These are phyloP conservation scores for Spodoptera exigua DNA, from an alignment of 2,888 invertebrate genomes.

Conservation along the genomic window DNA sequence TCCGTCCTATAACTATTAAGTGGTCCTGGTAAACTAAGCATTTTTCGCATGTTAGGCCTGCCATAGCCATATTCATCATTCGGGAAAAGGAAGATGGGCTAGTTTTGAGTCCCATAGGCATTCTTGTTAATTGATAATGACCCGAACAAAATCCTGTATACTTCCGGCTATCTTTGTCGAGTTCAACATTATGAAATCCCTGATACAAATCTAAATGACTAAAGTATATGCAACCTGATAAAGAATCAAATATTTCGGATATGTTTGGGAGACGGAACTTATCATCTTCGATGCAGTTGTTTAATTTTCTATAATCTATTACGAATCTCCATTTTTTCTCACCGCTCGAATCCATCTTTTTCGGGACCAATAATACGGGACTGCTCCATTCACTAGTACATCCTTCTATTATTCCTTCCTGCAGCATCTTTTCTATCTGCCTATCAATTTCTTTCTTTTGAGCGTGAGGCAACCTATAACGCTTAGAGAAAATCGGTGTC, in stretches of 20 bases:
- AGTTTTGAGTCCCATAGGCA: slow-evolving; percentile 44
- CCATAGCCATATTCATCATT: slow-evolving; percentile 41
- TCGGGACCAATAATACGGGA: slow-evolving; percentile 12
- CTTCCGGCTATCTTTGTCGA: slow-evolving; percentile 25
- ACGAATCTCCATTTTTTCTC: slow-evolving; percentile 13
- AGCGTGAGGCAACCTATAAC: slow-evolving; percentile 8
- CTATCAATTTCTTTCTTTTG: slow-evolving; percentile 11
- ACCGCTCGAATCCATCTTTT: slow-evolving; percentile 8
- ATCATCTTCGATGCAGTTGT: slow-evolving; percentile 6
- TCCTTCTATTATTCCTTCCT: slow-evolving; percentile 8
- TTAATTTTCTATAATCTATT: no score
- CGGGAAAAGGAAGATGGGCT: slow-evolving; percentile 39
- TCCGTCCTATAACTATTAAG: slow-evolving; percentile 1
- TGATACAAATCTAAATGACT: slow-evolving; percentile 30
- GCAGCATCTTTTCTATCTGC: slow-evolving; percentile 9
- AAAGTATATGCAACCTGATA: slow-evolving; percentile 27
- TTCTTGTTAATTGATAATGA: slow-evolving; percentile 41
- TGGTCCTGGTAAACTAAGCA: slow-evolving; percentile 4
- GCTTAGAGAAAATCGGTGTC: slow-evolving; percentile 8
- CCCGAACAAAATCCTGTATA: slow-evolving; percentile 37
- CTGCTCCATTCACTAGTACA: slow-evolving; percentile 13
- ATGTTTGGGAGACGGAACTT: slow-evolving; percentile 11
- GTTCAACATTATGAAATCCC: slow-evolving; percentile 26
- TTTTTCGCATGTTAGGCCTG: slow-evolving; percentile 34
- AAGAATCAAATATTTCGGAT: slow-evolving; percentile 17